Evolutionary conservation across 2,113 vertebrate species (phyloP).

Genomic region (Cheirogaleus medius): DNA sequence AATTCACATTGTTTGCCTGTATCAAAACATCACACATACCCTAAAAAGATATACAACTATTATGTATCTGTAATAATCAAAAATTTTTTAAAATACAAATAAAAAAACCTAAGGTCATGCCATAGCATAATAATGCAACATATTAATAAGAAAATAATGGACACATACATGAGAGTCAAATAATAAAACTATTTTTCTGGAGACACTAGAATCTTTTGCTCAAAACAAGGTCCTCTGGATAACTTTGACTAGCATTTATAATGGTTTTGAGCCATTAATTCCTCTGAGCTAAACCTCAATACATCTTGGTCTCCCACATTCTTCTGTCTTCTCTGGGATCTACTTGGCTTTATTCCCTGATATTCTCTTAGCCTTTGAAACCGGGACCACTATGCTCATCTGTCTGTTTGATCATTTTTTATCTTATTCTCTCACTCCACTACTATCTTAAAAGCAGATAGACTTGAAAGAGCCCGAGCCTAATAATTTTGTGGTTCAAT

Average conservation of each 20-base stretch:
- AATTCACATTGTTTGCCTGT: too few relatives aligned
- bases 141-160: background rate
- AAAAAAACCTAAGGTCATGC: background rate
- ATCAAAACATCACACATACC: too few relatives aligned
- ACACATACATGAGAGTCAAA: background rate
- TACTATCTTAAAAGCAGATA: background rate
- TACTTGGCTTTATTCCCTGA: background rate
- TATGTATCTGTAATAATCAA: too few relatives aligned
- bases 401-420: background rate
- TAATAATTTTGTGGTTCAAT: background rate
- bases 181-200: background rate
- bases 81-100: too few relatives aligned
- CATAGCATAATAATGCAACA: background rate
- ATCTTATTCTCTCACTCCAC: background rate
- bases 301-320: too few relatives aligned
- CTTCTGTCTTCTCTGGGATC: background rate
- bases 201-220: background rate
- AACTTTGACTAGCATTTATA: background rate
- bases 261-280: background rate
- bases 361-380: background rate
- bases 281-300: background rate
- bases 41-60: too few relatives aligned
- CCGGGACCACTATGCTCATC: background rate
- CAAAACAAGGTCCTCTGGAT: background rate
- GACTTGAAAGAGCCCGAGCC: background rate